Conservation (phyloP, 2,113 vertebrate species). For the Candoia aspera region DNA sequence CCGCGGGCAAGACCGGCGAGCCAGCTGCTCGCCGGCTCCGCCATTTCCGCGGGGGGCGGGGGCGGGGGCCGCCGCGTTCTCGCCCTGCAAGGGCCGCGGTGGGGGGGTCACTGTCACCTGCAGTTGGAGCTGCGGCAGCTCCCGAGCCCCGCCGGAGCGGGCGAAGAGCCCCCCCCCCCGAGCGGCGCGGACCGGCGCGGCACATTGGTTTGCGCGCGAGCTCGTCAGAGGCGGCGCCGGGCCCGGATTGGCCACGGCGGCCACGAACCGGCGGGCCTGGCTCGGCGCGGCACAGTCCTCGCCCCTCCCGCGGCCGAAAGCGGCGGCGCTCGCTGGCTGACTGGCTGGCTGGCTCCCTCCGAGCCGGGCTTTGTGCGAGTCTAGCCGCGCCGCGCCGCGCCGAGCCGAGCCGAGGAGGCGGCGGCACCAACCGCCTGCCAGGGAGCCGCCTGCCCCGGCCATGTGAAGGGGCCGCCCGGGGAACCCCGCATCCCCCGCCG, state of each 20-base stretch:
- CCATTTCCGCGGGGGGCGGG: background rate
- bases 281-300: slow-evolving; percentile 54
- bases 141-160: background rate
- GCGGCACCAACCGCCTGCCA: slow-evolving; percentile 5
- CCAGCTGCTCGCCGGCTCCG: background rate
- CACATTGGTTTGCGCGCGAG: slow-evolving; percentile 16
- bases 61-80: background rate
- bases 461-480: slow-evolving; percentile 36
- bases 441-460: slow-evolving; percentile 31
- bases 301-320: background rate
- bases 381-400: background rate
- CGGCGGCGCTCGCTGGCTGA: background rate
- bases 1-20: background rate
- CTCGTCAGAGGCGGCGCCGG: background rate
- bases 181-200: background rate
- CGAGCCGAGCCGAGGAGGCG: background rate
- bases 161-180: background rate
- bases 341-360: background rate
- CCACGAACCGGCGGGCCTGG: background rate
- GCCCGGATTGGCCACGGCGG: slow-evolving; percentile 38
- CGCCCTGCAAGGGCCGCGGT: rapidly evolving
- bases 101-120: background rate
- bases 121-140: background rate
- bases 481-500: slow-evolving; percentile 30
- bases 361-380: slow-evolving; percentile 1